Evolutionary conservation across 2,888 invertebrate genomes (phyloP).

Genomic region (Pristionchus fissidentatus): DNA sequence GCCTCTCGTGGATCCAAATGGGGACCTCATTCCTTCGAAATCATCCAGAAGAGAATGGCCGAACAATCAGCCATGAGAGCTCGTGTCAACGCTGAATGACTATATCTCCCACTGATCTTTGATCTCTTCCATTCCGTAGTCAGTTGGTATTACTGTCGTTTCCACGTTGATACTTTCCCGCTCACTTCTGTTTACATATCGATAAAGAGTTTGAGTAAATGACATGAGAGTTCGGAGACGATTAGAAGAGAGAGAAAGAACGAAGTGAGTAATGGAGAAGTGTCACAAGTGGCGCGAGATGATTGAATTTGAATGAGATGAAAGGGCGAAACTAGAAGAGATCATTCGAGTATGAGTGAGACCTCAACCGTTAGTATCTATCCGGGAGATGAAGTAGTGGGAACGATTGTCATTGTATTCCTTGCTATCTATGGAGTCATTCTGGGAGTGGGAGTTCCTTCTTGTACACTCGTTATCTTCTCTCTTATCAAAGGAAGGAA

Average conservation of each 20-base stretch:
- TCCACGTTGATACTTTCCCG: not conserved
- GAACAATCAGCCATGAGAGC: constrained; percentile 1
- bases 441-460: not conserved
- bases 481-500: not conserved
- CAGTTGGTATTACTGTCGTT: constrained; percentile 34
- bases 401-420: not conserved
- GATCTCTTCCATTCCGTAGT: constrained; percentile 22
- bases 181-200: constrained; percentile 40
- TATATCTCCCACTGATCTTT: not conserved
- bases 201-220: constrained; percentile 28
- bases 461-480: not conserved
- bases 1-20: not conserved
- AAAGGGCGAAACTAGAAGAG: not conserved
- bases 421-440: not conserved
- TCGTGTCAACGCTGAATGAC: not conserved
- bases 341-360: not conserved
- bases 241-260: not conserved
- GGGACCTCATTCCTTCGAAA: constrained; percentile 25
- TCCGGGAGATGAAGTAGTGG: not conserved
- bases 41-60: constrained; percentile 17
- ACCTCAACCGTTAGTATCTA: not conserved
- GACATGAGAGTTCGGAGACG: no score
- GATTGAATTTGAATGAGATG: not conserved
- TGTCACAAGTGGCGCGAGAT: not conserved
- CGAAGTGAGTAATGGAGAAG: not conserved